Evolutionary conservation across 2,888 invertebrate species (phyloP).

Genomic region (Ophraella communa): DNA sequence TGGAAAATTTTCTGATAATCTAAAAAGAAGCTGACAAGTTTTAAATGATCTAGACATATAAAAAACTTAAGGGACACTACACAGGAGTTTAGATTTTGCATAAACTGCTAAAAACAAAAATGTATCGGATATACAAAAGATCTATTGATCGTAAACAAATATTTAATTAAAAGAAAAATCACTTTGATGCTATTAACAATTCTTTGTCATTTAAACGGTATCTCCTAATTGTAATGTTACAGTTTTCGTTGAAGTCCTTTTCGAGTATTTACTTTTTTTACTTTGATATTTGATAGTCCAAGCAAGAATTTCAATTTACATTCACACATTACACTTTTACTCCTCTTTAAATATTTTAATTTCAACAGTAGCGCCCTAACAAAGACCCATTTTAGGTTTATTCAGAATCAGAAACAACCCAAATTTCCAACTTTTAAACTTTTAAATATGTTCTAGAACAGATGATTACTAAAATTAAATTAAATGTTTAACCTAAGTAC

Average conservation of each 20-base stretch:
- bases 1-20: no score
- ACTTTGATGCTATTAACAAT: neutral
- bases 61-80: neutral
- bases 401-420: no score
- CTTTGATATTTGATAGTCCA: conserved; percentile 13
- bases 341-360: neutral
- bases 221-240: conserved; percentile 9
- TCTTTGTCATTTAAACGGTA: conserved; percentile 7
- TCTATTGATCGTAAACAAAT: neutral
- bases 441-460: no score
- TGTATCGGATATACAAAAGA: conserved; percentile 6
- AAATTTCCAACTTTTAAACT: no score
- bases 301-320: conserved; percentile 15
- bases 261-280: neutral
- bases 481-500: no score
- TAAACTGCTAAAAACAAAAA: neutral
- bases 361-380: neutral
- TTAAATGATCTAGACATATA: no score
- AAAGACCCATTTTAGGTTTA: no score
- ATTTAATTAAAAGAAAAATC: conserved; percentile 18
- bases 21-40: no score
- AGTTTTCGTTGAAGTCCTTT: neutral
- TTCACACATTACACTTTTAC: neutral
- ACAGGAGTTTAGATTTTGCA: neutral
- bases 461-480: no score